Evolutionary conservation across 2,113 vertebrate species (phyloP), one percentile per base, ranked within the genome.

Genomic region (Urocynchramus pylzowi): DNA sequence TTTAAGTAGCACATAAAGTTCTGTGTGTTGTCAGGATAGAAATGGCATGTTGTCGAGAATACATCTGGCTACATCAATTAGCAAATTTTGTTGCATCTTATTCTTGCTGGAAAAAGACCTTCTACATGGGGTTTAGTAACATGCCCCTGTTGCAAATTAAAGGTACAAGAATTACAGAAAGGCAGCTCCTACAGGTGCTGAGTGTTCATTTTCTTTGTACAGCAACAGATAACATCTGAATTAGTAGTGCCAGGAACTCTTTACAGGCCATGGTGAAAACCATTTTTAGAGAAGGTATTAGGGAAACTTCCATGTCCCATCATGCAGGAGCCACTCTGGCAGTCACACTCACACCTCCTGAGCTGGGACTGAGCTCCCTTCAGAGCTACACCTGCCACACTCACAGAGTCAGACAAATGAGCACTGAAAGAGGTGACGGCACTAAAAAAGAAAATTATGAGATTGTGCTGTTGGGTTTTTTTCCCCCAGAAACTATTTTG

Each of bases 381-480:
- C n/a, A 16, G 15, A 65, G 44, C 28, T 44, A 21, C 28, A 67
- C 19, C 20, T 18, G 23, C 8, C 33, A 45, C 33, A n/a, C 22
- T 37, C 22, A 50, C 26, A 49, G 31, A 33, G 21, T 16, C 68
- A 65, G 16, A 52, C 9, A 87, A 76, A 87, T 18, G 28, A 91
- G 22, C 23, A 26, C 23, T 54, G 35, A 20, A 33, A 47, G 21
- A 49, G 9, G 7, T 33, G 5, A 70, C 83, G 35, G 35, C 60
- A 52, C 10, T 31, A 20, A 30, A 20, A 75, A 70, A 19, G 11
- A 23, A 70, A 47, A 78, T 56, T 61, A 61, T 47, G 11, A 74
- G 3, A 5, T 14, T 35, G 4, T 1, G 2, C 15, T n/a, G 9
- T 30, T 41, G 2, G 2, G 1, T 10, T 47, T 57, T 41, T 16